Conservation (phyloP, 2,888 invertebrate genomes). For the Philhelius pedissequus region DNA sequence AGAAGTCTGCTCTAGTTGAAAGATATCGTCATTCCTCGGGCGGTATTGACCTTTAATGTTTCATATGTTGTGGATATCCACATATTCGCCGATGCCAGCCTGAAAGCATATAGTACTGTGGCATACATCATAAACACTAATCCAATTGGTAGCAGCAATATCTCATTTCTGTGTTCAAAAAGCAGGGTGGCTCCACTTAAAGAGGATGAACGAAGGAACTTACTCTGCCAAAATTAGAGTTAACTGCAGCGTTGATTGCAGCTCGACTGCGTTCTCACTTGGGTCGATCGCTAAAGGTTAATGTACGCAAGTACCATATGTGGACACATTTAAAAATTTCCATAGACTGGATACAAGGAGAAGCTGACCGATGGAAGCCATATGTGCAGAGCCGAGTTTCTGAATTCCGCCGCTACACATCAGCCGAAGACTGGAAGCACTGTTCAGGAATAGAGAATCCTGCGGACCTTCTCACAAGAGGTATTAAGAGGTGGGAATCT, state of each 20-base stretch:
- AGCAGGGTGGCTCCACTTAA: not conserved
- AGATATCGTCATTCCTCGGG: not conserved
- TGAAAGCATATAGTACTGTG: not conserved
- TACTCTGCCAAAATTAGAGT: not conserved
- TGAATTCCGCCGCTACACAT: not conserved
- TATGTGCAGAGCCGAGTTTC: not conserved
- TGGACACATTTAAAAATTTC: no score
- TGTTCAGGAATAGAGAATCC: not conserved
- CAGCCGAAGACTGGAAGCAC: not conserved
- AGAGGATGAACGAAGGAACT: not conserved
- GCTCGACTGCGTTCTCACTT: not conserved
- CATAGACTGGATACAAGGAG: constrained; percentile 3
- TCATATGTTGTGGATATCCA: not conserved
- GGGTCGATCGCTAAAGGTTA: not conserved
- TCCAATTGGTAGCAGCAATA: not conserved
- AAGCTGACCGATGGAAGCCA: not conserved
- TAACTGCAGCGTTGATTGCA: constrained; percentile 4
- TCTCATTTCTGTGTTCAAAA: not conserved
- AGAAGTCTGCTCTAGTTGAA: not conserved
- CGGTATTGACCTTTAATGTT: not conserved
- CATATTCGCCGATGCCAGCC: not conserved
- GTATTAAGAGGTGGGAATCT: not conserved
- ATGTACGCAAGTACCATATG: no score
- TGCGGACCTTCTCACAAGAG: not conserved
- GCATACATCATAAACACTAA: no score